Percentiles rank a stretch among this genome's conserved stretches.
phyloP scores from a whole-genome alignment of 2,888 invertebrate genomes.

The Plagodis dolabraria region DNA sequence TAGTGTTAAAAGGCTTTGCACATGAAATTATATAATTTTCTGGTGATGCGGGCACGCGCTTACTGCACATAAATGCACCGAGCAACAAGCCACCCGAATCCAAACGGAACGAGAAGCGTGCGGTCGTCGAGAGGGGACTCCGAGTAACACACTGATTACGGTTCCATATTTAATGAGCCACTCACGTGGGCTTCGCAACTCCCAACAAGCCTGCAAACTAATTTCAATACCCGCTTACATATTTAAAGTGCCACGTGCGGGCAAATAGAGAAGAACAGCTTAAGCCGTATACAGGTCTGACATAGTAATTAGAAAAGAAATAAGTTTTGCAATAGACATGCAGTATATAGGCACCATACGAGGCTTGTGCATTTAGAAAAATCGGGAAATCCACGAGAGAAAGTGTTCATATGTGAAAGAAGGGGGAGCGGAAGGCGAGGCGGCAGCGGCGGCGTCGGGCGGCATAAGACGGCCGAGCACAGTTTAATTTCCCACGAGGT shows the following conservation, averaged over 20 bases:
- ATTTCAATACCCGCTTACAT: slow-evolving; percentile 74
- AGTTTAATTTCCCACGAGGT: slow-evolving; percentile 85
- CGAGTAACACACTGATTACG: slow-evolving; percentile 77
- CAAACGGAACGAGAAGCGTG: slow-evolving; percentile 57
- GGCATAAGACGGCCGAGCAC: slow-evolving; percentile 80
- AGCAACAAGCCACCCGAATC: slow-evolving; percentile 44
- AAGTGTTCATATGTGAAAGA: slow-evolving; percentile 78
- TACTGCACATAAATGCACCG: slow-evolving; percentile 16
- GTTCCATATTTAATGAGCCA: slow-evolving; percentile 81
- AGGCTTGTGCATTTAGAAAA: slow-evolving; percentile 59
- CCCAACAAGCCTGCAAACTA: slow-evolving; percentile 68
- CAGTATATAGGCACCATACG: slow-evolving; percentile 11
- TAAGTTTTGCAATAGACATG: slow-evolving; percentile 9
- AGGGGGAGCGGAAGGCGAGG: slow-evolving; percentile 53
- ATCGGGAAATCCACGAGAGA: slow-evolving; percentile 72
- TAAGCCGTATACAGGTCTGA: neutral
- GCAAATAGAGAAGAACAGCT: slow-evolving; percentile 32
- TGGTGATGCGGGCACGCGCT: slow-evolving; percentile 21
- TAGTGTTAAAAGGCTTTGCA: slow-evolving; percentile 18
- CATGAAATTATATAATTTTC: slow-evolving; percentile 20
- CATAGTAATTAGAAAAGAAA: slow-evolving; percentile 5
- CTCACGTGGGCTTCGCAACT: slow-evolving; percentile 65
- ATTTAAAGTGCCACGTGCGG: slow-evolving; percentile 50
- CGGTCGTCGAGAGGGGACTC: slow-evolving; percentile 61
- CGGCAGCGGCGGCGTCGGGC: slow-evolving; percentile 53